Percentiles rank a stretch among this genome's conserved stretches.
These are phyloP conservation scores for Scaptomyza cyrtandrae DNA, from an alignment of 2,888 invertebrate genomes.

Conservation along the genomic window DNA sequence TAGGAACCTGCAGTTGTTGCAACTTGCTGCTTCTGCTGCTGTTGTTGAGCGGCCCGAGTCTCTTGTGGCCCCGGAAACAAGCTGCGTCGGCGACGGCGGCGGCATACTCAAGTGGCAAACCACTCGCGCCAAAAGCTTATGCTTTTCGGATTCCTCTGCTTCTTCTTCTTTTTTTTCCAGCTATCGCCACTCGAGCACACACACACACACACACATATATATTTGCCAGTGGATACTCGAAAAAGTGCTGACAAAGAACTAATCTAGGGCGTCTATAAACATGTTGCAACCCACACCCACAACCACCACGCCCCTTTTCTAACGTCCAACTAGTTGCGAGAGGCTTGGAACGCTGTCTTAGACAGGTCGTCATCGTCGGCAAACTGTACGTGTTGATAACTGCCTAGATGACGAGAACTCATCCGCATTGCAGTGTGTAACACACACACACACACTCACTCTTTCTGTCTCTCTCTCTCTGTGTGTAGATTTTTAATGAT, in stretches of 20 bases:
- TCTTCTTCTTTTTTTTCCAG: constrained; percentile 65
- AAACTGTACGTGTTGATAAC: constrained; percentile 76
- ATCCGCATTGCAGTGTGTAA: constrained; percentile 63
- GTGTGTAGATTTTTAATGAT: constrained; percentile 79
- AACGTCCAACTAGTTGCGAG: constrained; percentile 13
- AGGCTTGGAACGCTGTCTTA: constrained; percentile 41
- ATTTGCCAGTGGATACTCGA: constrained; percentile 68
- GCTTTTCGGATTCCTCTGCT: constrained; percentile 63
- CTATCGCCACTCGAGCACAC: constrained; percentile 80
- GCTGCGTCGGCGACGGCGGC: constrained; percentile 31
- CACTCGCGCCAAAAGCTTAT: constrained; percentile 69
- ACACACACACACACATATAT: constrained; percentile 40
- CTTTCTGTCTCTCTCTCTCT: background rate
- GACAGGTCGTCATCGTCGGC: constrained; percentile 67
- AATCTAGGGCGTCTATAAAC: constrained; percentile 79
- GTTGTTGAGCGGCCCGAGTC: constrained; percentile 28
- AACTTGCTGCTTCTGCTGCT: constrained; percentile 7
- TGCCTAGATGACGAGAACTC: constrained; percentile 60
- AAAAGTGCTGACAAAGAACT: constrained; percentile 83
- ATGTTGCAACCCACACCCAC: constrained; percentile 27
- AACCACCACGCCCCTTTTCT: constrained; percentile 31
- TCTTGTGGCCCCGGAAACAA: constrained; percentile 51
- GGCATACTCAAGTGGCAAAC: constrained; percentile 47
- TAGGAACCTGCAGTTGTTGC: background rate
- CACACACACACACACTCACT: background rate